These are phyloP conservation scores for Eristalis intricaria DNA, from an alignment of 2,888 invertebrate species.

Conservation along the genomic window DNA sequence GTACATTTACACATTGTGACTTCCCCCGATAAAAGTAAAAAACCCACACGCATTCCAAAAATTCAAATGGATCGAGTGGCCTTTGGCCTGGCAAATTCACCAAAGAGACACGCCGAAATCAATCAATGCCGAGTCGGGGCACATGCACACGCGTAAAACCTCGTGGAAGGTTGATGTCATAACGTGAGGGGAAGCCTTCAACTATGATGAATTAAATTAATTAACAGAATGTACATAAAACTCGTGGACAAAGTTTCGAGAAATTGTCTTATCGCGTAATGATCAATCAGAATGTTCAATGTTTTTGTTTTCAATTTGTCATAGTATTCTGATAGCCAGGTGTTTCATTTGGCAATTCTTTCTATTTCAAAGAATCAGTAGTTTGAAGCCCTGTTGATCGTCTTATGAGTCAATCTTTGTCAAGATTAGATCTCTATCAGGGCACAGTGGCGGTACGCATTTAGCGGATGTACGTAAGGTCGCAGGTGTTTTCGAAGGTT, in stretches of 20 bases:
- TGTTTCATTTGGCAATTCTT: conserved; percentile 12
- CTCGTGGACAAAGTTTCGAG: background rate
- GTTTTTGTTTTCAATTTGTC: too few species aligned
- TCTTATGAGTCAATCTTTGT: background rate
- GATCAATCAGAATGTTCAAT: conserved; percentile 13
- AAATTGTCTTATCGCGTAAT: conserved; percentile 13
- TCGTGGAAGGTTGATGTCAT: background rate
- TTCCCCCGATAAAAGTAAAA: background rate
- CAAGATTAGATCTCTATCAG: background rate
- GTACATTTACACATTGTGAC: background rate
- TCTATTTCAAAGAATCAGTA: background rate
- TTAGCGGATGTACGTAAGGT: background rate
- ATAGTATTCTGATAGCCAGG: conserved; percentile 6
- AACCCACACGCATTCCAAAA: background rate
- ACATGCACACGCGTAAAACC: background rate
- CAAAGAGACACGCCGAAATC: conserved; percentile 7
- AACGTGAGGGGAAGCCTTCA: background rate
- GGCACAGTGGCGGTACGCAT: background rate
- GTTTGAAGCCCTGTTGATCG: background rate
- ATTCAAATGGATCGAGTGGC: background rate
- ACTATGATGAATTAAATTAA: conserved; percentile 22
- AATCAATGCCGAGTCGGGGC: conserved; percentile 12
- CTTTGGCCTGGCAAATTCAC: background rate
- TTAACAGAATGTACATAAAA: background rate
- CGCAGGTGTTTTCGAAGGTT: conserved; percentile 17